Conservation (phyloP, 2,888 invertebrate genomes). For the Cheilosia vulpina region DNA sequence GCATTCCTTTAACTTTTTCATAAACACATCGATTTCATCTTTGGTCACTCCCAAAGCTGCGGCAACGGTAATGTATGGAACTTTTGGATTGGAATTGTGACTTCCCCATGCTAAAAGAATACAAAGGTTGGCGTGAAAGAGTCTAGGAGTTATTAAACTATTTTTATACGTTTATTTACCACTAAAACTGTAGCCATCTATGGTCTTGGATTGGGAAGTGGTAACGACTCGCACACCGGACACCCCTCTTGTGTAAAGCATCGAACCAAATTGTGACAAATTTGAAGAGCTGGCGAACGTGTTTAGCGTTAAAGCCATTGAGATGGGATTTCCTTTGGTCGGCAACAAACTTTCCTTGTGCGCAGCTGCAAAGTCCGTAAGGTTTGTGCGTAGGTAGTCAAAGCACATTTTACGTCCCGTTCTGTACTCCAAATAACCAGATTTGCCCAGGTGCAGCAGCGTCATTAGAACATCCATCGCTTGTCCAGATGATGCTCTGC, state of each 20-base stretch:
- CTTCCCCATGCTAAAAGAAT: slow-evolving; percentile 87
- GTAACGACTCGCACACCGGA: slow-evolving; percentile 89
- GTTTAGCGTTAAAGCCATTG: slow-evolving; percentile 85
- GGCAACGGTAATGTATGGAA: slow-evolving; percentile 89
- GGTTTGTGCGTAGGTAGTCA: slow-evolving; percentile 85
- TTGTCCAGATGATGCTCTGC: slow-evolving; percentile 89
- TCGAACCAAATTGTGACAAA: slow-evolving; percentile 88
- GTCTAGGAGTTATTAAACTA: neutral
- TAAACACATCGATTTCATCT: slow-evolving; percentile 88
- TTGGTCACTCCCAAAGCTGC: slow-evolving; percentile 88
- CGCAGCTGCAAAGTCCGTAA: slow-evolving; percentile 85
- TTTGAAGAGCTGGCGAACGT: slow-evolving; percentile 78
- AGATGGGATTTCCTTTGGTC: slow-evolving; percentile 88
- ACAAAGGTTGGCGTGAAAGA: neutral
- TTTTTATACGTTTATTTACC: slow-evolving; percentile 82
- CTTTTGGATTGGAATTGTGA: slow-evolving; percentile 84
- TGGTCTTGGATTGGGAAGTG: slow-evolving; percentile 84
- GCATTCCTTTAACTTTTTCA: slow-evolving; percentile 87
- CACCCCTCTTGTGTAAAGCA: slow-evolving; percentile 89
- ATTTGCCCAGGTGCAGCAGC: slow-evolving; percentile 87
- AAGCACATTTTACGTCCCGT: slow-evolving; percentile 86
- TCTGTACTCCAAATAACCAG: slow-evolving; percentile 87
- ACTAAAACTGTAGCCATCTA: slow-evolving; percentile 85
- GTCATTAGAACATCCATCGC: slow-evolving; percentile 91
- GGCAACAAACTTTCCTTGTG: slow-evolving; percentile 86